Conservation (phyloP, 2,888 invertebrate species). For the Drepanosiphum platanoidis region DNA sequence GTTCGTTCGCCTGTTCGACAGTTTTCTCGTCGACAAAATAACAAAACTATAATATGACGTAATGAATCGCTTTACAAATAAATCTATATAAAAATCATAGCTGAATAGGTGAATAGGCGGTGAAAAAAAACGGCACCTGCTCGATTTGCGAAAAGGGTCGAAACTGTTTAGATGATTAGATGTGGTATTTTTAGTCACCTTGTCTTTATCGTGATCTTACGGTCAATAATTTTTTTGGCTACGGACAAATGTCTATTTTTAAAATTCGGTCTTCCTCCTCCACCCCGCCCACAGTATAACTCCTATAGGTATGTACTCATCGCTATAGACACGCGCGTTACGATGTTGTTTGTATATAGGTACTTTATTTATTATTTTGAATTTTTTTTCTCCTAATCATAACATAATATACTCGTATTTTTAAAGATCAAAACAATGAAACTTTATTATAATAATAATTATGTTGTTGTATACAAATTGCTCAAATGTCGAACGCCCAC, state of each 20-base stretch:
- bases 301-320: neutral
- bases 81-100: too few relatives aligned
- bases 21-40: too few relatives aligned
- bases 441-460: too few relatives aligned
- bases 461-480: too few relatives aligned
- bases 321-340: neutral
- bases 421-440: neutral
- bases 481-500: neutral
- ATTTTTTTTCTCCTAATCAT: too few relatives aligned
- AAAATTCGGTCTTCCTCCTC: constrained; percentile 39
- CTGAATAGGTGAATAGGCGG: too few relatives aligned
- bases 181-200: constrained; percentile 51
- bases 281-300: too few relatives aligned
- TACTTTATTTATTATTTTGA: neutral
- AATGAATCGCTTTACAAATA: too few relatives aligned
- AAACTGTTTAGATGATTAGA: constrained; percentile 37
- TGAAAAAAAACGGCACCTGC: neutral
- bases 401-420: too few relatives aligned
- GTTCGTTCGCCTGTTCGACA: too few relatives aligned
- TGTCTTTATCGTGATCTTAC: constrained; percentile 38
- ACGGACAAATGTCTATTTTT: constrained; percentile 46
- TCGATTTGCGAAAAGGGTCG: neutral
- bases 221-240: constrained; percentile 59
- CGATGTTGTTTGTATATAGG: neutral
- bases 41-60: too few relatives aligned